These are phyloP conservation scores for Botrylloides violaceus DNA, from an alignment of 23 tunicate genomes.

Conservation along the genomic window DNA sequence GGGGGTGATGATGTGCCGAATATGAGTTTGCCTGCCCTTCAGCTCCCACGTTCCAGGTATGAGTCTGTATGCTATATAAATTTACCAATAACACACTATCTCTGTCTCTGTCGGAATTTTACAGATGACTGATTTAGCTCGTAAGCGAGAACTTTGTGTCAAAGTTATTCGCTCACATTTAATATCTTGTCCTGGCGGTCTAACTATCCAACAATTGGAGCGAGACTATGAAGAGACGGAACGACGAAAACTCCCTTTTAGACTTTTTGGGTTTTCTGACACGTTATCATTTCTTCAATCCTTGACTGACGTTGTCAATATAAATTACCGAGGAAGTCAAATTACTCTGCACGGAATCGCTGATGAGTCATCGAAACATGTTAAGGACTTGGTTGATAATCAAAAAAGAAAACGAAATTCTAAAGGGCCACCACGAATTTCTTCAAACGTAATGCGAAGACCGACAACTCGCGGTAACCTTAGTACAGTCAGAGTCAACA, in stretches of 20 bases:
- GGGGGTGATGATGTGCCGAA: too few relatives aligned
- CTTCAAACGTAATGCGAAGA: neutral
- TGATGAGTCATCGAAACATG: constrained; percentile 54
- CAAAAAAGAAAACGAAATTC: constrained; percentile 37
- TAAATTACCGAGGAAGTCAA: neutral
- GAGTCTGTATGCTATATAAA: too few relatives aligned
- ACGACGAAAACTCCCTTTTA: constrained; percentile 29
- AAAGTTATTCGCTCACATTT: constrained; percentile 64
- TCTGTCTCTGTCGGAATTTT: too few relatives aligned
- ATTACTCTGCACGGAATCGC: constrained; percentile 44
- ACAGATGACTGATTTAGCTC: constrained; percentile 62
- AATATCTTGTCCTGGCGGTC: constrained; percentile 64
- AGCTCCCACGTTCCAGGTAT: too few relatives aligned
- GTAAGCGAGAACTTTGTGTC: constrained; percentile 38
- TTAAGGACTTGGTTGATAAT: constrained; percentile 46
- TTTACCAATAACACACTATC: too few relatives aligned
- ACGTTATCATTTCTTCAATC: constrained; percentile 30
- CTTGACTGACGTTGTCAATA: constrained; percentile 15
- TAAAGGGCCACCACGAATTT: neutral
- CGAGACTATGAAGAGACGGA: constrained; percentile 44
- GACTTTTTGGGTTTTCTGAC: constrained; percentile 40
- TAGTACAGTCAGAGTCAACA: neutral
- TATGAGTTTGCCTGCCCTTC: too few relatives aligned
- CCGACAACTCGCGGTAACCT: neutral
- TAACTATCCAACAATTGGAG: constrained; percentile 51